Conservation (phyloP, 64 coral and sea anemone species). For the Pocillopora damicornis region DNA sequence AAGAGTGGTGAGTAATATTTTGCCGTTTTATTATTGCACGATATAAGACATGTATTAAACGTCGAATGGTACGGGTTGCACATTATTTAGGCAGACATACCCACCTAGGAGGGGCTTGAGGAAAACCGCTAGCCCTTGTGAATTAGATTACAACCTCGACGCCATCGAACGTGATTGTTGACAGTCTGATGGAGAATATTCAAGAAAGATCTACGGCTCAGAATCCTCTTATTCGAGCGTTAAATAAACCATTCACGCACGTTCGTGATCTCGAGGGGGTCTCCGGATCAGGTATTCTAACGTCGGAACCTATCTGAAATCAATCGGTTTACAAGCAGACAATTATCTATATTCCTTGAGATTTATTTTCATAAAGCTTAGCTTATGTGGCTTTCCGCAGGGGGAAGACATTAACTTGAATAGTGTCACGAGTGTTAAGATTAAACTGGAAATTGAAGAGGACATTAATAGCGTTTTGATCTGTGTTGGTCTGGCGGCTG, state of each 20-base stretch:
- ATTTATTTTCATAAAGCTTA: background rate
- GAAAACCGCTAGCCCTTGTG: background rate
- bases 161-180: background rate
- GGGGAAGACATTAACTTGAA: too few relatives aligned
- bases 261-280: background rate
- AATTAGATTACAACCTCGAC: background rate
- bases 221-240: background rate
- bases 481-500: background rate
- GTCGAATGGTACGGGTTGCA: background rate
- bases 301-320: background rate
- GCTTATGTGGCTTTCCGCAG: background rate
- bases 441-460: background rate
- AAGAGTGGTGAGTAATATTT: background rate
- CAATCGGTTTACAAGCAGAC: background rate
- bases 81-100: background rate
- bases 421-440: too few relatives aligned
- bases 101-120: background rate
- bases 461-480: background rate
- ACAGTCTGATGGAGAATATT: background rate
- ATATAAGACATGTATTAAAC: background rate
- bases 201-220: background rate
- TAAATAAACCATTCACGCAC: background rate
- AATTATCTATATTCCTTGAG: background rate
- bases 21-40: background rate
- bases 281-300: background rate